These are phyloP conservation scores for Microhierax caerulescens DNA, from an alignment of 2,797 vertebrate genomes.

Conservation along the genomic window DNA sequence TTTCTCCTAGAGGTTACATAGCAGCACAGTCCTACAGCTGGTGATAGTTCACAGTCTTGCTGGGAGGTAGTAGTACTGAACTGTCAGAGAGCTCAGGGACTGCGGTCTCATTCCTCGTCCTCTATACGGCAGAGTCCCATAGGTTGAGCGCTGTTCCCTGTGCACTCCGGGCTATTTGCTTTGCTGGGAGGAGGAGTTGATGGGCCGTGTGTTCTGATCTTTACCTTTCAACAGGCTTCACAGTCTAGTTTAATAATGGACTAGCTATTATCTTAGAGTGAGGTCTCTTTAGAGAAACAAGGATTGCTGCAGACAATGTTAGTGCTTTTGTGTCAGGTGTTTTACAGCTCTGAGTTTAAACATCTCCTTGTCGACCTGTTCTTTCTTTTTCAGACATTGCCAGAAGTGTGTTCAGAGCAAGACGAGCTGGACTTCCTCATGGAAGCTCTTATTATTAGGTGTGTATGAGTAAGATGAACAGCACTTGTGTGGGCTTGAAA, in stretches of 20 bases:
- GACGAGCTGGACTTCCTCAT: slow-evolving; percentile 98
- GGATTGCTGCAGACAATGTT: background rate
- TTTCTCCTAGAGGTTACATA: background rate
- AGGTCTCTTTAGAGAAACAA: background rate
- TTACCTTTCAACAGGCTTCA: background rate
- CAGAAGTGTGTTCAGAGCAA: slow-evolving; percentile 97
- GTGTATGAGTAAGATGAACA: slow-evolving; percentile 1
- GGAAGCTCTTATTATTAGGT: slow-evolving; percentile 99
- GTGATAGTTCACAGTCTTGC: background rate
- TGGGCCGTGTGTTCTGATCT: background rate
- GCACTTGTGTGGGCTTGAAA: background rate
- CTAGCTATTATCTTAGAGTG: background rate
- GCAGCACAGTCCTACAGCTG: background rate
- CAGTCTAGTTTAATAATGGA: background rate
- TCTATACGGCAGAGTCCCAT: background rate
- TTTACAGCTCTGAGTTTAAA: background rate
- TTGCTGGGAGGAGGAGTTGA: background rate
- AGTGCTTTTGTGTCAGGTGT: background rate
- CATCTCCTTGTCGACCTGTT: background rate
- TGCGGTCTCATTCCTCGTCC: background rate
- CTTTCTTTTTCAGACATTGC: slow-evolving; percentile 86
- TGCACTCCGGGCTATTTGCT: background rate
- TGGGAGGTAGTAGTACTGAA: background rate
- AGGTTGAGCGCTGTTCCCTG: background rate
- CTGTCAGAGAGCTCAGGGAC: background rate